Evolutionary conservation across 1,140 invertebrate species (phyloP), one percentile per base, ranked within the genome.

Genomic region (Brachionus rubens): DNA sequence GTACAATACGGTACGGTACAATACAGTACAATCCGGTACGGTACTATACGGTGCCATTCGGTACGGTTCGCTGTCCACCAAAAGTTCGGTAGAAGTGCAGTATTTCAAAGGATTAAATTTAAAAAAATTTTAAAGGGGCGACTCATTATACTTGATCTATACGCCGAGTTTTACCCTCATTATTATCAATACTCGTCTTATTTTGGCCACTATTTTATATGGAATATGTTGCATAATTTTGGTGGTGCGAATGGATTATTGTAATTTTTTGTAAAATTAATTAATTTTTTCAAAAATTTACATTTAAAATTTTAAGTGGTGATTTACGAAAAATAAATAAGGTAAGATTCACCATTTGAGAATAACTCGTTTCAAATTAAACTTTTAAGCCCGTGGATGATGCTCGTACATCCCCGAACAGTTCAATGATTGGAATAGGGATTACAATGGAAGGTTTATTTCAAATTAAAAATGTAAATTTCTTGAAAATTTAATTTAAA

Each of bases 211-310:
- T 92, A 92, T 0, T 98, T 92, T 81, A 91, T 98, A 56, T 96
- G 93, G 92, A 94, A 92, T 81, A 95, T 96, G 92, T 83, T 97
- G 19, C 93, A 96, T 79, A 93, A 96, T 82, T 97, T 94, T 82
- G 94, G 94, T 10, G 94, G 93, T 0, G 93, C 91, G 3, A 65
- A 65, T 65, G 36, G 0, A 84, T 91, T 67, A n/a, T 46, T 67
- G 56, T 62, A 62, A 62, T n/a, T 5, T 36, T 36, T 12, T 43
- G 0, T 19, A 12, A 46, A 33, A 40, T 33, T 36, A n/a, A 59
- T 59, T 59, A 21, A 1, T 36, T 16, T 43, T 12, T 65, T 46
- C 12, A 65, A 46, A 65, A 41, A 14, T 59, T 59, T 36, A 33
- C 6, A 30, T 26, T 43, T 65, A 1, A 24, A 40, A 9, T 93